These are phyloP conservation scores for Gobionotothen gibberifrons DNA, from an alignment of 2,797 vertebrate genomes.

Conservation along the genomic window DNA sequence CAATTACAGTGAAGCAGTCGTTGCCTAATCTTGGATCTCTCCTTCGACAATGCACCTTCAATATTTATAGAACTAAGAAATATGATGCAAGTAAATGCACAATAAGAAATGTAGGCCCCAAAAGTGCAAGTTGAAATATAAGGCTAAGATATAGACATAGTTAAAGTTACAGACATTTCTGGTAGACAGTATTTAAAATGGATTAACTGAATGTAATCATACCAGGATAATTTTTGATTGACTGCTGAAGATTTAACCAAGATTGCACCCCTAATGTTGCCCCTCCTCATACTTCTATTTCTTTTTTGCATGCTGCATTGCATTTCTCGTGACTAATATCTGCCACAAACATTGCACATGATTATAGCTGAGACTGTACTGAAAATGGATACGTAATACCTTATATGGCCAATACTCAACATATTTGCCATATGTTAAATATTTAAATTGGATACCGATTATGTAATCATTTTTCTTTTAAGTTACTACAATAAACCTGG, in stretches of 20 bases:
- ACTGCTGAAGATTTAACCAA: background rate
- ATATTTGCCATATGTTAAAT: background rate
- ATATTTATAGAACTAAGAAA: too few relatives aligned
- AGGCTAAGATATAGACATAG: too few relatives aligned
- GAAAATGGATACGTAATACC: background rate
- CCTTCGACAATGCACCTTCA: too few relatives aligned
- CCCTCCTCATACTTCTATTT: conserved; percentile 1
- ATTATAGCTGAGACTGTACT: conserved; percentile 55
- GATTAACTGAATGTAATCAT: too few relatives aligned
- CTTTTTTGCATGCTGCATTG: conserved; percentile 61
- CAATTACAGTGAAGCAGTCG: too few relatives aligned
- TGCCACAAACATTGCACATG: conserved; percentile 59
- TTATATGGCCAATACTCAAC: background rate
- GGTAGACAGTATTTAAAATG: too few relatives aligned
- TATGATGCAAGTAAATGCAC: too few relatives aligned
- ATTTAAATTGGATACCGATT: too few relatives aligned
- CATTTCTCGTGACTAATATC: conserved; percentile 45
- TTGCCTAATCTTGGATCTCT: too few relatives aligned
- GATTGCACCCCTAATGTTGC: conserved; percentile 1
- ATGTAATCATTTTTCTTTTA: background rate
- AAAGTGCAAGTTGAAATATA: too few relatives aligned
- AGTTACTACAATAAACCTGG: background rate
- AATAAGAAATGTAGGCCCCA: too few relatives aligned
- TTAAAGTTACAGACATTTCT: too few relatives aligned
- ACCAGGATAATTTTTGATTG: conserved; percentile 8